Conservation (phyloP, 1,140 invertebrate species). For the Idris sp. region DNA sequence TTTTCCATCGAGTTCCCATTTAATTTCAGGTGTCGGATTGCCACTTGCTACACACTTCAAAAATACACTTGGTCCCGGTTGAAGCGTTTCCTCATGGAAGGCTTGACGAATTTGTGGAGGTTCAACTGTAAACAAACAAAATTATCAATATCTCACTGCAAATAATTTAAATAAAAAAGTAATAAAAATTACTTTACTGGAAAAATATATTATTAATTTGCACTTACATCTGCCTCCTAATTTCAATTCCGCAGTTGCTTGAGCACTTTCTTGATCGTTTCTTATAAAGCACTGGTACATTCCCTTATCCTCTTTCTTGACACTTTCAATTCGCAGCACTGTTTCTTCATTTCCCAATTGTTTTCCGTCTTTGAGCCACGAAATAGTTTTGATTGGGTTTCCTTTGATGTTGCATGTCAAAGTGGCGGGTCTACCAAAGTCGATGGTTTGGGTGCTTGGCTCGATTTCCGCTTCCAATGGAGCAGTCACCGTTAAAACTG, state of each 20-base stretch:
- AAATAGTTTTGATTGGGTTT: slow-evolving; percentile 91
- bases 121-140: slow-evolving; percentile 81
- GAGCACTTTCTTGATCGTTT: slow-evolving; percentile 95
- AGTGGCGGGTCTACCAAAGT: slow-evolving; percentile 92
- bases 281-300: slow-evolving; percentile 98
- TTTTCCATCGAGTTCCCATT: slow-evolving; percentile 92
- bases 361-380: slow-evolving; percentile 95
- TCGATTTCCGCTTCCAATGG: slow-evolving; percentile 91
- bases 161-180: no score
- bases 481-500: slow-evolving; percentile 93
- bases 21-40: slow-evolving; percentile 95
- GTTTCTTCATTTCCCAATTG: slow-evolving; percentile 87
- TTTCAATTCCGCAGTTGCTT: slow-evolving; percentile 94
- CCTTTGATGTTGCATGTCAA: slow-evolving; percentile 94
- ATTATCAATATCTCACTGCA: background rate
- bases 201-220: background rate
- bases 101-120: slow-evolving; percentile 91
- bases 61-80: slow-evolving; percentile 90
- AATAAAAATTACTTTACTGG: no score
- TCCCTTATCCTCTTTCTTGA: slow-evolving; percentile 96
- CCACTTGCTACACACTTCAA: slow-evolving; percentile 90
- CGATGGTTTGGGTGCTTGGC: slow-evolving; percentile 92
- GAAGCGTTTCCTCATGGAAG: slow-evolving; percentile 91
- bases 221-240: slow-evolving; percentile 91
- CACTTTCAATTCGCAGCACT: slow-evolving; percentile 89